Evolutionary conservation across 2,113 vertebrate genomes (phyloP).

Genomic region (Chascanopsetta lugubris): DNA sequence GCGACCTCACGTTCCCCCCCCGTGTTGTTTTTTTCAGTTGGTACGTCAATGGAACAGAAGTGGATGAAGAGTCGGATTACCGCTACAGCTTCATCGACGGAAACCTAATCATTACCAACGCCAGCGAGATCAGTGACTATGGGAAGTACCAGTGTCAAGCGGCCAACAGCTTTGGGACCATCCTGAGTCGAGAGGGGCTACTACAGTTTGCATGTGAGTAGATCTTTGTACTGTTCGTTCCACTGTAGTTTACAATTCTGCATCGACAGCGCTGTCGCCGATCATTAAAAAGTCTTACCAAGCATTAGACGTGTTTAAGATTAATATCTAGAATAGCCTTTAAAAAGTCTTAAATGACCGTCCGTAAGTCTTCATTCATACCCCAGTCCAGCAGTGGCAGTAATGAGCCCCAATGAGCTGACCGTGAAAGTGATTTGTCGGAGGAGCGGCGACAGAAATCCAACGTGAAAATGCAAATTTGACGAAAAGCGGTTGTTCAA

Average conservation of each 20-base stretch:
- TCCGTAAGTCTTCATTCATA: too few species aligned
- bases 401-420: too few species aligned
- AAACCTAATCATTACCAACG: conserved; percentile 88
- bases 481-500: too few species aligned
- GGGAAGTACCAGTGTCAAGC: conserved; percentile 93
- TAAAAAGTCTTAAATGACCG: too few species aligned
- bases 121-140: conserved; percentile 85
- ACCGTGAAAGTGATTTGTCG: too few species aligned
- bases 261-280: too few species aligned
- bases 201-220: conserved; percentile 98
- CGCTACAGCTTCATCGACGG: conserved; percentile 90
- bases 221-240: neutral
- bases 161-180: conserved; percentile 85
- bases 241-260: neutral
- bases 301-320: neutral
- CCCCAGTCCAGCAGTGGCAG: too few species aligned
- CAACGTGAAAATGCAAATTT: too few species aligned
- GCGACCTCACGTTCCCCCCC: neutral
- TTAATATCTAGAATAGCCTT: too few species aligned
- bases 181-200: conserved; percentile 89
- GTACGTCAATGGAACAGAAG: conserved; percentile 90
- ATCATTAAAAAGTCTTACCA: neutral
- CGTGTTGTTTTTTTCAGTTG: conserved; percentile 80
- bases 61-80: conserved; percentile 85
- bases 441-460: too few species aligned